phyloP scores from a whole-genome alignment of 1,140 invertebrate genomes.

The Habropoda laboriosa region DNA sequence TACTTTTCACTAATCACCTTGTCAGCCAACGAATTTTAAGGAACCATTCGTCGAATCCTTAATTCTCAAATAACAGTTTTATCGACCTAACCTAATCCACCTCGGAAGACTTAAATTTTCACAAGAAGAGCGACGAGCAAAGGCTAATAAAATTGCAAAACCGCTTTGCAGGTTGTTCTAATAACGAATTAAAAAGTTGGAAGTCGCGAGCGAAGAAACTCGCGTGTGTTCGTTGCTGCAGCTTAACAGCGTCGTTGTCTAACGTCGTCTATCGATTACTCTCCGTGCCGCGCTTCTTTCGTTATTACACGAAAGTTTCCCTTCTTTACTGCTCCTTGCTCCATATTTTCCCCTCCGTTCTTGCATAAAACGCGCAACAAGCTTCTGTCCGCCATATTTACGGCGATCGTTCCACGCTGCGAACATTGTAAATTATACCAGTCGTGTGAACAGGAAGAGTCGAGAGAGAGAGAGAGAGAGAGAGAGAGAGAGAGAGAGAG shows the following conservation, averaged over 20 bases:
- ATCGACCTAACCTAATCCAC: too few species aligned
- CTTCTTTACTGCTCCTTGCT: constrained; percentile 1
- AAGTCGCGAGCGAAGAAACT: neutral
- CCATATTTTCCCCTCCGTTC: neutral
- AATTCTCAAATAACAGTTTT: too few species aligned
- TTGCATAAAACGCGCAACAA: neutral
- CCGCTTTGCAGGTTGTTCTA: neutral
- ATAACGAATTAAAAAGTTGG: constrained; percentile 2
- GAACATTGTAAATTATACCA: neutral
- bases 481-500: neutral
- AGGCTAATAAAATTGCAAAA: neutral
- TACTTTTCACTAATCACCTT: too few species aligned
- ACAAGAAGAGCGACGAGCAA: neutral
- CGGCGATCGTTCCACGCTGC: neutral
- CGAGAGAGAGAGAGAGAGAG: neutral
- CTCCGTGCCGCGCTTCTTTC: neutral
- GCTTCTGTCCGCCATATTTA: neutral
- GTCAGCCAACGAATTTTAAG: too few species aligned
- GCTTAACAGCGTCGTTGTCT: constrained; percentile 36
- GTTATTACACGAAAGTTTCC: constrained; percentile 10
- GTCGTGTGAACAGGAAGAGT: too few species aligned
- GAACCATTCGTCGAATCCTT: too few species aligned
- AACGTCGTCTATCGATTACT: constrained; percentile 37
- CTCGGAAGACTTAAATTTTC: too few species aligned
- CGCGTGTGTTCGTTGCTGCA: constrained; percentile 3